A percentile compares a stretch with the other conserved stretches of the same genome.
Conservation (phyloP, 2,797 vertebrate species). For the Aulostomus chinensis region DNA sequence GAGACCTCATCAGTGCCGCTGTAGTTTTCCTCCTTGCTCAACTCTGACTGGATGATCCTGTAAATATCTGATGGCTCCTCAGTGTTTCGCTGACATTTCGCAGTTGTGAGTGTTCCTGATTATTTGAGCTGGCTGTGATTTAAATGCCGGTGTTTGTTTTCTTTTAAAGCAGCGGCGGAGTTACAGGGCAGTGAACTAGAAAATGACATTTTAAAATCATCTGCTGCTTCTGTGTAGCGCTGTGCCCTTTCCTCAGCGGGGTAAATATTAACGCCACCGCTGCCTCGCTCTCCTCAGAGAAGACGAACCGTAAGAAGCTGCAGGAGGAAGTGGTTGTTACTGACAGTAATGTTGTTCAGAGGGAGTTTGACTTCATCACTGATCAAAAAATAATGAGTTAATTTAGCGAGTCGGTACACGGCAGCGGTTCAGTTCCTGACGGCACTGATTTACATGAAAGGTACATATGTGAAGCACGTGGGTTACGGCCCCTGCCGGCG, state of each 20-base stretch:
- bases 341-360: not conserved
- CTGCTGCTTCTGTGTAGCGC: slow-evolving; percentile 56
- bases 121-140: slow-evolving; percentile 55
- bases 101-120: slow-evolving; percentile 14
- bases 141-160: slow-evolving; percentile 79
- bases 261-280: slow-evolving; percentile 65
- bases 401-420: too few relatives aligned
- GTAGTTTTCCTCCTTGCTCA: too few relatives aligned
- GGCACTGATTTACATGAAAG: too few relatives aligned
- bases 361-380: too few relatives aligned
- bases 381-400: too few relatives aligned
- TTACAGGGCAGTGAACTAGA: slow-evolving; percentile 84
- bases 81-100: slow-evolving; percentile 53
- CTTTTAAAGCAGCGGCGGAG: slow-evolving; percentile 68
- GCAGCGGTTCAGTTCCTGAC: too few relatives aligned
- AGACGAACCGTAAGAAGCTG: slow-evolving; percentile 4
- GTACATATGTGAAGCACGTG: too few relatives aligned
- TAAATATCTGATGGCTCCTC: slow-evolving; percentile 30
- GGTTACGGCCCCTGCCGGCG: too few relatives aligned
- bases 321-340: not conserved
- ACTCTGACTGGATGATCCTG: slow-evolving; percentile 20
- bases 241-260: slow-evolving; percentile 71
- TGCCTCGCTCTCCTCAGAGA: slow-evolving; percentile 9
- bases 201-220: slow-evolving; percentile 85
- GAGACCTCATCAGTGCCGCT: too few relatives aligned